Conservation (phyloP, 2,113 vertebrate species). For the Pica pica region DNA sequence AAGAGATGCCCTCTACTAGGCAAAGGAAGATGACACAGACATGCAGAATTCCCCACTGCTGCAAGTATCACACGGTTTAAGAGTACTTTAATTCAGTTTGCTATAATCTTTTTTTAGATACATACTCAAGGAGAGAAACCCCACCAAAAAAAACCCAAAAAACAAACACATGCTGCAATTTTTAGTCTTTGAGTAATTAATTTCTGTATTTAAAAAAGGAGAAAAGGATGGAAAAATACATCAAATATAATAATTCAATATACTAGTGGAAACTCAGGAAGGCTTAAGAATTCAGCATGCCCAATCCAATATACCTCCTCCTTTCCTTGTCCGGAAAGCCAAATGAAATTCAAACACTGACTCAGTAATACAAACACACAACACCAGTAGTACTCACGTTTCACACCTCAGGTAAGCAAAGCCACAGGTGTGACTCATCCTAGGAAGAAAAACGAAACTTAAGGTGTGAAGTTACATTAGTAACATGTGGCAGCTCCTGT, state of each 20-base stretch:
- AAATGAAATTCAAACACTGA: background rate
- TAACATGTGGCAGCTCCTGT: background rate
- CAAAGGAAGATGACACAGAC: background rate
- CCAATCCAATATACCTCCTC: background rate
- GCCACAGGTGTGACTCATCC: background rate
- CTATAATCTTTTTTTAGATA: background rate
- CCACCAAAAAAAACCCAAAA: background rate
- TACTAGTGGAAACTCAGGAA: background rate
- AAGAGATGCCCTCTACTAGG: background rate
- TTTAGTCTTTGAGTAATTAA: background rate
- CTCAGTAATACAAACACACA: background rate
- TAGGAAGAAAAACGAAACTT: background rate
- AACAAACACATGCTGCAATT: background rate
- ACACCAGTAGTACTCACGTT: background rate
- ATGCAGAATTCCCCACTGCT: background rate
- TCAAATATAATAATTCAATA: background rate
- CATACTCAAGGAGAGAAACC: background rate
- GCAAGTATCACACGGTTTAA: background rate
- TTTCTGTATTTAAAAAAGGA: background rate
- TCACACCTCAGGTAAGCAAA: background rate
- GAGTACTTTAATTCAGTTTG: background rate
- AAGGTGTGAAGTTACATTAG: background rate
- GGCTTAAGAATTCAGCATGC: background rate
- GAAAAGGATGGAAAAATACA: background rate
- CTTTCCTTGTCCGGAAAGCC: background rate